Conservation (phyloP, 2,113 vertebrate genomes). For the Probosciger aterrimus region DNA sequence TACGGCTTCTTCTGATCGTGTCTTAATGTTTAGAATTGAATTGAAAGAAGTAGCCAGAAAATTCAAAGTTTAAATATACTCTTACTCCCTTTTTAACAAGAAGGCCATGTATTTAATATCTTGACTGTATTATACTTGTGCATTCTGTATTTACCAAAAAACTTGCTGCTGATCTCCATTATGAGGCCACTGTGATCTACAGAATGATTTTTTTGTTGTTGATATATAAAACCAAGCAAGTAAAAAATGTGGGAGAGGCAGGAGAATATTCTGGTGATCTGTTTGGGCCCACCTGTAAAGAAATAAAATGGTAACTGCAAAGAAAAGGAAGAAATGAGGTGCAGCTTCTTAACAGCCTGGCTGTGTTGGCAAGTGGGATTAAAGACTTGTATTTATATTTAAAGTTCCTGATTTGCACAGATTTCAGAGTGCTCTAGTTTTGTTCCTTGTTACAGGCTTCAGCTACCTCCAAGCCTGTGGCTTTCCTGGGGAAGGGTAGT, state of each 20-base stretch:
- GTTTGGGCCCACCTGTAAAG: neutral
- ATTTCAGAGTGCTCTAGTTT: neutral
- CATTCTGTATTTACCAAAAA: neutral
- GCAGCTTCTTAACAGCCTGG: neutral
- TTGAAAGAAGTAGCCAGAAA: neutral
- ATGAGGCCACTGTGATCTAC: neutral
- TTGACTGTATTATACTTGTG: neutral
- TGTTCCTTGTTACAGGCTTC: neutral
- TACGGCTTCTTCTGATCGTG: neutral
- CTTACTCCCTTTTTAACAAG: neutral
- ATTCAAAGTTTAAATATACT: neutral
- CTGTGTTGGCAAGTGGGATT: neutral
- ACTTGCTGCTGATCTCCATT: neutral
- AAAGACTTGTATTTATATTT: neutral
- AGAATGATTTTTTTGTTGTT: neutral
- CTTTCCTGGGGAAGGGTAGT: neutral
- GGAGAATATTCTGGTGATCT: neutral
- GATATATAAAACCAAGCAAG: neutral
- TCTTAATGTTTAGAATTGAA: neutral
- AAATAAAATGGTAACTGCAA: neutral
- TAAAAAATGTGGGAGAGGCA: neutral
- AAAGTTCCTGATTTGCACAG: neutral
- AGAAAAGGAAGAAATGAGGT: neutral
- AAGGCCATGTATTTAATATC: neutral
- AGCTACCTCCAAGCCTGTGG: neutral